Conservation (phyloP, 2,888 invertebrate genomes). For the Stratiomys singularior region DNA sequence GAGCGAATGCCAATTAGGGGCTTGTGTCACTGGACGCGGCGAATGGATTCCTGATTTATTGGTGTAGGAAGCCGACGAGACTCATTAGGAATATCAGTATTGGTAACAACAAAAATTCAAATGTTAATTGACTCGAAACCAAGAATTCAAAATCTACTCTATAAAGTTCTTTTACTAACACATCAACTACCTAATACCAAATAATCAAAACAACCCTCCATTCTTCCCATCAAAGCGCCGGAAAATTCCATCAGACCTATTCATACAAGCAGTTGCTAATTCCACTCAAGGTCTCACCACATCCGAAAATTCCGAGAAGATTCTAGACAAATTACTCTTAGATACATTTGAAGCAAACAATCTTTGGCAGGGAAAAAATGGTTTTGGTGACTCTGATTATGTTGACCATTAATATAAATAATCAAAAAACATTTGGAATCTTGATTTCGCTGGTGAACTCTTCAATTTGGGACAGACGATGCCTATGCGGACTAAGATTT, state of each 20-base stretch:
- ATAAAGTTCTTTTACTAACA: too few relatives aligned
- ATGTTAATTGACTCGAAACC: too few relatives aligned
- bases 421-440: neutral
- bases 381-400: constrained; percentile 29
- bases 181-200: too few relatives aligned
- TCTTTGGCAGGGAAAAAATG: neutral
- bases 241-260: neutral
- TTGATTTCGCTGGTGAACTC: constrained; percentile 1
- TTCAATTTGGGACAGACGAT: neutral
- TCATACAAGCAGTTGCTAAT: neutral
- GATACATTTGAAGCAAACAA: constrained; percentile 7
- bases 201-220: too few relatives aligned
- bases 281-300: constrained; percentile 13
- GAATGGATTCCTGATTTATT: too few relatives aligned
- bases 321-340: neutral
- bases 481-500: neutral
- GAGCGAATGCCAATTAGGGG: neutral
- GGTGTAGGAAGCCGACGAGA: too few relatives aligned
- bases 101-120: too few relatives aligned
- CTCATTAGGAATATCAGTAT: too few relatives aligned
- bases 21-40: too few relatives aligned
- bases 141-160: too few relatives aligned
- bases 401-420: constrained; percentile 36
- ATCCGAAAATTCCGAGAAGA: constrained; percentile 10
- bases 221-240: too few relatives aligned